Conservation (phyloP, 2,113 vertebrate genomes). For the Falcunculus frontatus region DNA sequence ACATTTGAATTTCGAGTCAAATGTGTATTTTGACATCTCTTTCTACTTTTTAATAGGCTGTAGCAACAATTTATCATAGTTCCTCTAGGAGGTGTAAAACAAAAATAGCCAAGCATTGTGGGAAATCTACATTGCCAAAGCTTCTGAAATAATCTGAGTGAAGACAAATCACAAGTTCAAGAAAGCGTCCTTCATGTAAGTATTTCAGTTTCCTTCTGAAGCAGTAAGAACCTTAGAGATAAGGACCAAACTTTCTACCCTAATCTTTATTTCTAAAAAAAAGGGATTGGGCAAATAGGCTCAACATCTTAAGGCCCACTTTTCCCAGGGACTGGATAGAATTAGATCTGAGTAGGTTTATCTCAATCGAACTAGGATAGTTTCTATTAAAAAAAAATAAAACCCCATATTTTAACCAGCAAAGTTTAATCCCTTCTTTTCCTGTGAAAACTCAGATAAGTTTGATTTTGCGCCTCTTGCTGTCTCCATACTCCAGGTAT, state of each 20-base stretch:
- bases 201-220: conserved; percentile 62
- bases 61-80: conserved; percentile 41
- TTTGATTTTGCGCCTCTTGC: conserved; percentile 54
- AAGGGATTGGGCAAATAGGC: conserved; percentile 57
- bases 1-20: conserved; percentile 11
- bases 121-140: conserved; percentile 16
- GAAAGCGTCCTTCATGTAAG: conserved; percentile 56
- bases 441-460: conserved; percentile 61
- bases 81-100: conserved; percentile 28
- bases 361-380: conserved; percentile 58
- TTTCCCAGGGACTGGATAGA: conserved; percentile 55
- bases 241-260: conserved; percentile 54
- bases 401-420: conserved; percentile 54
- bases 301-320: conserved; percentile 61
- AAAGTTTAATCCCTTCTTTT: conserved; percentile 65
- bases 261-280: conserved; percentile 69
- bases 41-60: conserved; percentile 14
- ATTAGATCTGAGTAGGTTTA: conserved; percentile 64
- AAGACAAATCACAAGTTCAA: conserved; percentile 59
- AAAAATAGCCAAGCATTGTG: conserved; percentile 36
- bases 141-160: conserved; percentile 34
- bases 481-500: conserved; percentile 58
- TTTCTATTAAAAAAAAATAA: conserved; percentile 7
- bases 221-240: conserved; percentile 57
- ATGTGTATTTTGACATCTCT: not conserved